Conservation (phyloP, 1,140 invertebrate species). For the Linepithema humile region DNA sequence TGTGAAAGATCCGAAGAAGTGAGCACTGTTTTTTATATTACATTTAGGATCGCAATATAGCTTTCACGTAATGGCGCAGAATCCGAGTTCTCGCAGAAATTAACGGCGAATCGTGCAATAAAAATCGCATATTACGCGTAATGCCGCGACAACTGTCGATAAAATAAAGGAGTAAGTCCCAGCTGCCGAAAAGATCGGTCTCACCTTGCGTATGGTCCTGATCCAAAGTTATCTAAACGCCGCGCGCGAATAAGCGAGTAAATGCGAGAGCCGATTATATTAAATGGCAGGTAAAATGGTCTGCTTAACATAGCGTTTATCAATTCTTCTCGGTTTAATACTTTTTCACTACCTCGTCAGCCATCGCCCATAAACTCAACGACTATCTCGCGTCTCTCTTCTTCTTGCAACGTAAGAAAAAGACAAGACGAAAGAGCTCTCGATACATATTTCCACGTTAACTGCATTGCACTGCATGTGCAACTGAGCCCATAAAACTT, state of each 20-base stretch:
- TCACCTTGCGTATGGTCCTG: constrained; percentile 55
- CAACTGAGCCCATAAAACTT: constrained; percentile 62
- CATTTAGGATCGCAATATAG: not conserved
- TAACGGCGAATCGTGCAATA: not conserved
- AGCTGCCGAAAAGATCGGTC: constrained; percentile 37
- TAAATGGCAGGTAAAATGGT: constrained; percentile 84
- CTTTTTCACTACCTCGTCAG: constrained; percentile 85
- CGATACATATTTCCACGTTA: constrained; percentile 65
- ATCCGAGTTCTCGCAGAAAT: not conserved
- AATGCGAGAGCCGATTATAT: constrained; percentile 82
- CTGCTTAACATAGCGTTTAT: constrained; percentile 84
- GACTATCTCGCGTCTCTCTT: constrained; percentile 58
- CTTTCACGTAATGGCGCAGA: not conserved
- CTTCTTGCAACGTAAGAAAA: not conserved
- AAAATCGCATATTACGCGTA: constrained; percentile 22
- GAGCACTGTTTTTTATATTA: not conserved
- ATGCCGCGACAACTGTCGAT: not conserved
- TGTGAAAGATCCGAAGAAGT: not conserved
- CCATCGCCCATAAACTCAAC: constrained; percentile 83
- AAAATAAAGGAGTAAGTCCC: constrained; percentile 4
- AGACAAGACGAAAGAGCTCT: constrained; percentile 42
- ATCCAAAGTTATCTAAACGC: constrained; percentile 74
- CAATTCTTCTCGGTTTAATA: constrained; percentile 84
- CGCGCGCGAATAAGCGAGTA: not conserved
- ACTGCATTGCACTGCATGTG: no score